phyloP scores from a whole-genome alignment of 2,113 vertebrate genomes.

The Dipodomys ordii region DNA sequence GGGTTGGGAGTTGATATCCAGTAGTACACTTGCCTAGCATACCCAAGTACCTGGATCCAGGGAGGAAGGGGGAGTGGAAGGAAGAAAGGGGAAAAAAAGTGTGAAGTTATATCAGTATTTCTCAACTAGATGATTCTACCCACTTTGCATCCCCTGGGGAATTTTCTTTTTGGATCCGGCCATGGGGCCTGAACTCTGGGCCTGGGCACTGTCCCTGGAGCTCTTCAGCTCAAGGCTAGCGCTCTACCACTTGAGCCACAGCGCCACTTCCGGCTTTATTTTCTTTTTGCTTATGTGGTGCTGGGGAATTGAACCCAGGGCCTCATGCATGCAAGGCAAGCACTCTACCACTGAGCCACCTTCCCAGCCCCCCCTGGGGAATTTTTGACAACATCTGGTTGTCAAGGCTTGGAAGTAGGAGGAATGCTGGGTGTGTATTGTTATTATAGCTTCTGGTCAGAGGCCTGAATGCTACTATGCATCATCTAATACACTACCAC shows the following conservation, averaged over 20 bases:
- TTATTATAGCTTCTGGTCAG: neutral
- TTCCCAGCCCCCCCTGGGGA: neutral
- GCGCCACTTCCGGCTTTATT: too few relatives aligned
- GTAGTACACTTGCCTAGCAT: neutral
- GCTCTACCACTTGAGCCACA: too few relatives aligned
- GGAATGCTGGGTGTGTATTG: neutral
- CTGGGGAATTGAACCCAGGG: too few relatives aligned
- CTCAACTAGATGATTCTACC: slow-evolving; percentile 2
- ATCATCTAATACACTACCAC: neutral
- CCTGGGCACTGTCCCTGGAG: too few relatives aligned
- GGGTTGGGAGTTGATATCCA: neutral
- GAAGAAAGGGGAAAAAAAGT: neutral
- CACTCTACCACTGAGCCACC: too few relatives aligned
- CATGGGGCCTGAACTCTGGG: too few relatives aligned
- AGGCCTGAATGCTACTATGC: neutral
- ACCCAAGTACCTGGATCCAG: neutral
- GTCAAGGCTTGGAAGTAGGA: neutral
- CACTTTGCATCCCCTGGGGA: neutral
- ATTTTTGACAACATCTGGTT: neutral
- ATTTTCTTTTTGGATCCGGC: neutral
- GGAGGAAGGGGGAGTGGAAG: neutral
- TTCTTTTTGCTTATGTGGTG: too few relatives aligned
- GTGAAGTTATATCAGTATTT: neutral
- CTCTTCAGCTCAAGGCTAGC: too few relatives aligned
- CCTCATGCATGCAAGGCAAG: too few relatives aligned